Conservation (phyloP, 2,113 vertebrate genomes). For the Camarhynchus parvulus region DNA sequence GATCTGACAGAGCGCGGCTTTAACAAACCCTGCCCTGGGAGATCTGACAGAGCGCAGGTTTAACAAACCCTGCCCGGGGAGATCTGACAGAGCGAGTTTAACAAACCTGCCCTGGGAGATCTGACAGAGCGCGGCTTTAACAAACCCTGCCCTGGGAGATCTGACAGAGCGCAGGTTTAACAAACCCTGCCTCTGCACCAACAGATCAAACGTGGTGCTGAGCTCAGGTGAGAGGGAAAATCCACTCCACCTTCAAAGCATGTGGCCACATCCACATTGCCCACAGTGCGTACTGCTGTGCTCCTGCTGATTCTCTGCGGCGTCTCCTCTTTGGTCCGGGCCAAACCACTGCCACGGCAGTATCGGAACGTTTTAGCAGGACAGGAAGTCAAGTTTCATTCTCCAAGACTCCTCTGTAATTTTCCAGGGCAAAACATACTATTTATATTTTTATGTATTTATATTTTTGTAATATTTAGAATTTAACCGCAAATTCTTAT, state of each 20-base stretch:
- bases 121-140: too few relatives aligned
- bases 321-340: not conserved
- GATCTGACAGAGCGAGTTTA: too few relatives aligned
- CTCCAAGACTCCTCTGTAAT: not conserved
- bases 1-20: too few relatives aligned
- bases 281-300: rapidly evolving
- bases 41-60: too few relatives aligned
- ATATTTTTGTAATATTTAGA: not conserved
- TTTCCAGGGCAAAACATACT: not conserved
- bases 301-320: not conserved
- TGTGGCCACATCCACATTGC: not conserved
- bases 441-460: not conserved
- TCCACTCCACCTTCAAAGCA: not conserved
- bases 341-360: not conserved
- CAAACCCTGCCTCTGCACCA: too few relatives aligned
- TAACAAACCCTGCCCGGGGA: too few relatives aligned
- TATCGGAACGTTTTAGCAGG: not conserved
- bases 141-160: too few relatives aligned
- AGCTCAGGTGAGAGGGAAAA: not conserved
- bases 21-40: too few relatives aligned
- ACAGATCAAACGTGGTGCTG: not conserved
- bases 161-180: too few relatives aligned
- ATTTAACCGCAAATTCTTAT: not conserved
- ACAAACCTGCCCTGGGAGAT: too few relatives aligned
- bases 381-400: not conserved